These are phyloP conservation scores for Muscidifurax raptorellus DNA, from an alignment of 1,140 invertebrate species.

Conservation along the genomic window DNA sequence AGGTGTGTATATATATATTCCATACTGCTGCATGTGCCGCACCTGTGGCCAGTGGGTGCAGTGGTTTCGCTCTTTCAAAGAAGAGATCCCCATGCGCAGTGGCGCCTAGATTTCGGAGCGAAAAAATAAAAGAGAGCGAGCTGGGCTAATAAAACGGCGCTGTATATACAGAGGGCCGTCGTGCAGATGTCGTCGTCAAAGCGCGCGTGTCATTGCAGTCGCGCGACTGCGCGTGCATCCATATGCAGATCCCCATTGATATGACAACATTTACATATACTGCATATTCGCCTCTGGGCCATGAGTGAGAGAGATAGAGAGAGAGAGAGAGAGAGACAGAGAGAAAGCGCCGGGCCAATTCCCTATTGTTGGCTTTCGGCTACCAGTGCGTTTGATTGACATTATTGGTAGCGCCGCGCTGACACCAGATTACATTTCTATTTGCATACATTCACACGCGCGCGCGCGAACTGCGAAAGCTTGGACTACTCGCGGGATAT, in stretches of 20 bases:
- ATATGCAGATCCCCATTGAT: constrained; percentile 75
- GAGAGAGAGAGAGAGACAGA: background rate
- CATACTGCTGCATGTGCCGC: background rate
- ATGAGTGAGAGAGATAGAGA: constrained; percentile 1
- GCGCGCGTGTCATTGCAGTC: constrained; percentile 67
- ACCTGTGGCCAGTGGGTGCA: background rate
- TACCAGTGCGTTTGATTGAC: constrained; percentile 75
- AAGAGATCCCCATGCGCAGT: background rate
- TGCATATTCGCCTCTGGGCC: constrained; percentile 74
- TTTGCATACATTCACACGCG: constrained; percentile 75
- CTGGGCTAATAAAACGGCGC: background rate
- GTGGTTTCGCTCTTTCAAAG: constrained; percentile 21
- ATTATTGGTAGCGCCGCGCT: constrained; percentile 73
- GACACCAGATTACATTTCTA: constrained; percentile 77
- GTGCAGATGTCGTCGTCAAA: constrained; percentile 71
- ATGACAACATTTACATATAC: constrained; percentile 76
- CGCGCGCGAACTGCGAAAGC: constrained; percentile 50
- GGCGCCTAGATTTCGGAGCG: background rate
- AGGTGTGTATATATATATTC: background rate
- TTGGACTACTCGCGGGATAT: background rate
- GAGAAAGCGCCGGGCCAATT: constrained; percentile 66
- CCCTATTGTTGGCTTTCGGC: constrained; percentile 74
- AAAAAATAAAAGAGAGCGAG: background rate
- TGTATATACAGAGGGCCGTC: constrained; percentile 27
- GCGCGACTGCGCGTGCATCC: constrained; percentile 61